These are phyloP conservation scores for Tichodroma muraria DNA, from an alignment of 2,113 vertebrate species.

Conservation along the genomic window DNA sequence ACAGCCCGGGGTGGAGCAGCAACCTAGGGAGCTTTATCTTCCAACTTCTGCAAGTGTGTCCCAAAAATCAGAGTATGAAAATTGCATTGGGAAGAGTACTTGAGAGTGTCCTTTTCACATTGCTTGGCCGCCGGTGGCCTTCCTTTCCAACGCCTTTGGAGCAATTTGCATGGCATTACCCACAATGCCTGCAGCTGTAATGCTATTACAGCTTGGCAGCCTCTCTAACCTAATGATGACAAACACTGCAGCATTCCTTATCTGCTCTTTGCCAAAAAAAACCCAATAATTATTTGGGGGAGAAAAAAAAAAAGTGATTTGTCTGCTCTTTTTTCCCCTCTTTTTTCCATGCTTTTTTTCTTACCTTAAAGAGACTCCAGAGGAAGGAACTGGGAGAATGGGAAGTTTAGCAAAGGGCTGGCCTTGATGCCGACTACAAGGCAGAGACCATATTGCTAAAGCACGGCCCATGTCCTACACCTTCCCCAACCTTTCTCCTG, in stretches of 20 bases:
- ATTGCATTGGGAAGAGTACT: not conserved
- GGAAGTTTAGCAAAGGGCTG: not conserved
- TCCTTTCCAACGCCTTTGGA: constrained; percentile 25
- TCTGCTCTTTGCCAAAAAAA: not conserved
- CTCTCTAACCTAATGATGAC: constrained; percentile 57
- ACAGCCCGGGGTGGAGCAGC: not conserved
- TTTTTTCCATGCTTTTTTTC: too few relatives aligned
- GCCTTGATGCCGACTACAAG: not conserved
- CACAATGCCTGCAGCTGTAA: constrained; percentile 47
- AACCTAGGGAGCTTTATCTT: not conserved
- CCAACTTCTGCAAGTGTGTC: not conserved
- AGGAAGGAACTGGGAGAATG: not conserved
- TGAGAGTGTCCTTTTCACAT: constrained; percentile 39
- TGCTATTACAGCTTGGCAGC: constrained; percentile 55
- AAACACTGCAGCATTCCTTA: constrained; percentile 22
- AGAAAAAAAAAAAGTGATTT: not conserved
- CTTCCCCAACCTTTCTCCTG: not conserved
- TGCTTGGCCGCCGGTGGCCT: not conserved
- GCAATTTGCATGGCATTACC: constrained; percentile 64
- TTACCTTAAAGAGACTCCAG: not conserved
- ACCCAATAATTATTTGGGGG: not conserved
- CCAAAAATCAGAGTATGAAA: not conserved
- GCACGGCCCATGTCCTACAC: too few relatives aligned
- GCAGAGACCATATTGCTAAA: not conserved
- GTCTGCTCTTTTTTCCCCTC: not conserved